Evolutionary conservation across 35 echinoderm and acorn worm genomes (phyloP).

Genomic region (Holothuria glaberrima): DNA sequence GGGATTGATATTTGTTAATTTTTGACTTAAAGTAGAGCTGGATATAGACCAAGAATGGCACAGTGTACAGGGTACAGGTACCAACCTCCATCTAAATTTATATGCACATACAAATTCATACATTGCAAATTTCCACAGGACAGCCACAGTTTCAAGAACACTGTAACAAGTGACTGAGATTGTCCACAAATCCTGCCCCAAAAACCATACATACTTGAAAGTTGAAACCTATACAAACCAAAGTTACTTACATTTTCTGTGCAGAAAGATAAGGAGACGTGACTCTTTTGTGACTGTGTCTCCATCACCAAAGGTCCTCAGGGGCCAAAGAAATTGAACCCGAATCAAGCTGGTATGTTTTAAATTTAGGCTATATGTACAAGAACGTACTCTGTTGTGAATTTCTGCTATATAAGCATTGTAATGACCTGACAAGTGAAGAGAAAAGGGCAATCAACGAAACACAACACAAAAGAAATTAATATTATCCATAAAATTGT

Average conservation of each 20-base stretch:
- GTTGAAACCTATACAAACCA: too few relatives aligned
- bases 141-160: too few relatives aligned
- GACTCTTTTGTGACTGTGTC: constrained; percentile 24
- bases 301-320: neutral
- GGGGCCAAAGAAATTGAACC: constrained; percentile 56
- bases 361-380: constrained; percentile 32
- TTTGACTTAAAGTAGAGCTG: too few relatives aligned
- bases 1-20: too few relatives aligned
- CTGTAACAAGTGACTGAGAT: neutral
- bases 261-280: constrained; percentile 25
- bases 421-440: constrained; percentile 17
- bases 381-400: constrained; percentile 22
- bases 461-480: too few relatives aligned
- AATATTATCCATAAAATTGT: too few relatives aligned
- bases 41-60: too few relatives aligned
- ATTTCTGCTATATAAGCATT: constrained; percentile 43
- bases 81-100: neutral
- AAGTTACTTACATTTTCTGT: constrained; percentile 35
- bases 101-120: neutral
- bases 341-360: constrained; percentile 27
- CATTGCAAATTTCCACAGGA: too few relatives aligned
- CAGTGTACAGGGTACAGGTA: too few relatives aligned
- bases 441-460: neutral
- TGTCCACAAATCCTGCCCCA: too few relatives aligned
- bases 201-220: neutral